Percentiles rank a stretch among this genome's conserved stretches.
These are phyloP conservation scores for Bactericera cockerelli DNA, from an alignment of 1,140 invertebrate genomes.

Conservation along the genomic window DNA sequence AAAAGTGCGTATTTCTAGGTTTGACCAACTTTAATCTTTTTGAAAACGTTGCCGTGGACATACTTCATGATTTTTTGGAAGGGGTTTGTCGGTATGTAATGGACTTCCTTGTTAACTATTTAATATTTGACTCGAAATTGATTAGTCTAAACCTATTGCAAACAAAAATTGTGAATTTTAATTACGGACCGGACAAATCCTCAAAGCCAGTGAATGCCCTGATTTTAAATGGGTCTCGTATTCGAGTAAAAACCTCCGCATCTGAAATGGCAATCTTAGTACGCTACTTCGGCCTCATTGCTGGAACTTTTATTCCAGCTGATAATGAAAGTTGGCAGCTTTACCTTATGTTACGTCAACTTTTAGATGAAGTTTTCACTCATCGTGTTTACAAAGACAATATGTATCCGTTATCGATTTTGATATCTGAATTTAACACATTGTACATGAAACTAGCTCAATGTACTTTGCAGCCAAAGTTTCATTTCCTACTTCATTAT, in stretches of 20 bases:
- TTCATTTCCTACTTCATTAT: not conserved
- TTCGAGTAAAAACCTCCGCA: not conserved
- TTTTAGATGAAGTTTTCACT: not conserved
- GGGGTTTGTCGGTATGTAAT: not conserved
- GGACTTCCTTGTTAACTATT: not conserved
- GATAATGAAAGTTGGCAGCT: not conserved
- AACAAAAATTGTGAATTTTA: not conserved
- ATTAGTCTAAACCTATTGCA: not conserved
- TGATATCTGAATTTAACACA: not conserved
- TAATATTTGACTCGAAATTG: not conserved
- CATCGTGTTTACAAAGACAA: not conserved
- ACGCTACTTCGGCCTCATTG: not conserved
- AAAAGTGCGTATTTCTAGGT: not conserved
- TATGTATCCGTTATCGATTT: no score
- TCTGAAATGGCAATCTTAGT: not conserved
- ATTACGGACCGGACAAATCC: not conserved
- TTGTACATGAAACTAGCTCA: no score
- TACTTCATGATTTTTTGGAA: not conserved
- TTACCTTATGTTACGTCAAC: not conserved
- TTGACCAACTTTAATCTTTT: not conserved
- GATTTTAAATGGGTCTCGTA: not conserved
- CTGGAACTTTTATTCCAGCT: not conserved
- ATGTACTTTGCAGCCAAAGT: not conserved
- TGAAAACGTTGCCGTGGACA: not conserved
- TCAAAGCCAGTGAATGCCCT: not conserved